Conservation (phyloP, 2,797 vertebrate genomes). For the Meda fulgida region DNA sequence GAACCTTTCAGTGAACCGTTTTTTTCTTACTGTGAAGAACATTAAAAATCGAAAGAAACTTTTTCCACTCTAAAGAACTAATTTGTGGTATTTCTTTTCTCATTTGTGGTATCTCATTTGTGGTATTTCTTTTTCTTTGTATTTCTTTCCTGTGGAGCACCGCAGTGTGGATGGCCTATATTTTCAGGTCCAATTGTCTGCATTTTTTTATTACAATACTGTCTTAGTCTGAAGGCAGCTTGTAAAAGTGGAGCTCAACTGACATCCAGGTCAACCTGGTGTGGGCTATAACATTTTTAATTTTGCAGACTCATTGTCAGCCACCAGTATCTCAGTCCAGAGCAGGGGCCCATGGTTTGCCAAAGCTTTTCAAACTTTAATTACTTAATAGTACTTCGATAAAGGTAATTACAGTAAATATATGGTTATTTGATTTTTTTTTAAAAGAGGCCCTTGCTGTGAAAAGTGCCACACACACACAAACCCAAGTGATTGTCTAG, state of each 20-base stretch:
- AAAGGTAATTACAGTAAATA: constrained; percentile 28
- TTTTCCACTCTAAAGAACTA: too few relatives aligned
- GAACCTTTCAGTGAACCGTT: too few relatives aligned
- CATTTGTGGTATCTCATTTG: too few relatives aligned
- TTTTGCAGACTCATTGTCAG: constrained; percentile 43
- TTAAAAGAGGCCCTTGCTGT: neutral
- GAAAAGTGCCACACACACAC: constrained; percentile 14
- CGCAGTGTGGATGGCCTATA: constrained; percentile 3
- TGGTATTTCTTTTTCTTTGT: neutral
- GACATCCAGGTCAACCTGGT: constrained; percentile 34
- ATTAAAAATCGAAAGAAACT: too few relatives aligned
- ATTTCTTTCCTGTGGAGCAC: neutral
- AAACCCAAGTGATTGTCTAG: constrained; percentile 24
- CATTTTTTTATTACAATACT: constrained; percentile 7
- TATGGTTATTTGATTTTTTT: constrained; percentile 42
- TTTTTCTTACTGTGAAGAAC: too few relatives aligned
- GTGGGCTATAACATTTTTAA: constrained; percentile 6
- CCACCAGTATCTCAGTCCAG: constrained; percentile 5
- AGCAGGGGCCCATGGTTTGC: neutral
- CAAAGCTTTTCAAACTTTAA: constrained; percentile 34
- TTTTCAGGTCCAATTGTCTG: constrained; percentile 11
- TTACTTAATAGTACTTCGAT: constrained; percentile 34
- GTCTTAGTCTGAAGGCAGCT: constrained; percentile 23
- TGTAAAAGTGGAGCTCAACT: constrained; percentile 36
- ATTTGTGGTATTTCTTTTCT: too few relatives aligned